A percentile compares a stretch with the other conserved stretches of the same genome.
phyloP scores from a whole-genome alignment of 2,888 invertebrate genomes.

The Cryptocephalus primarius region DNA sequence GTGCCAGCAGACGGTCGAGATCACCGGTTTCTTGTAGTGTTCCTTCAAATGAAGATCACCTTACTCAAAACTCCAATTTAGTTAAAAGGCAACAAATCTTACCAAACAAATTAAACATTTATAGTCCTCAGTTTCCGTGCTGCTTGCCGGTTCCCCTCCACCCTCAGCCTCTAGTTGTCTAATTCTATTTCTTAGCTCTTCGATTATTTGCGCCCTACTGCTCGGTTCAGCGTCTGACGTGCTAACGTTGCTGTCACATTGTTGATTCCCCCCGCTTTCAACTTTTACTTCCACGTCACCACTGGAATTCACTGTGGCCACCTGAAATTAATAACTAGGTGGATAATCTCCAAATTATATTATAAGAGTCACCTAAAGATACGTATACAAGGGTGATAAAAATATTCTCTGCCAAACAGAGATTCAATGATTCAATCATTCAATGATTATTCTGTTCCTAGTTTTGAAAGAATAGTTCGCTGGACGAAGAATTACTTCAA shows the following conservation, averaged over 20 bases:
- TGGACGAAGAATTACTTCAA: too few species aligned
- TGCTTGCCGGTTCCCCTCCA: constrained; percentile 12
- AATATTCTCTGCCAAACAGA: too few species aligned
- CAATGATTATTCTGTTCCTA: too few species aligned
- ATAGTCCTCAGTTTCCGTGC: constrained; percentile 42
- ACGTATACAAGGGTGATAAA: too few species aligned
- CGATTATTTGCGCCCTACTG: constrained; percentile 40
- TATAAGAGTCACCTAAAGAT: too few species aligned
- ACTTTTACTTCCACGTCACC: constrained; percentile 35
- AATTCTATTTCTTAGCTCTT: constrained; percentile 46
- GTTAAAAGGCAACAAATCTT: constrained; percentile 25
- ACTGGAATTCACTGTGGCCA: constrained; percentile 36
- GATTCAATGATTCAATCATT: too few species aligned
- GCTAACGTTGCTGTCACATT: constrained; percentile 39
- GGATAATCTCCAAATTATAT: too few species aligned
- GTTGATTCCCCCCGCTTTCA: constrained; percentile 25
- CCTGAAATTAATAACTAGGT: constrained; percentile 5
- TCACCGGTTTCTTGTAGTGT: constrained; percentile 51
- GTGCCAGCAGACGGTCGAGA: constrained; percentile 59
- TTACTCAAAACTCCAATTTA: constrained; percentile 7
- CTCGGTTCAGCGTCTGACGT: constrained; percentile 39
- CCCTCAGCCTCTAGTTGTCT: constrained; percentile 44
- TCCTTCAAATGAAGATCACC: constrained; percentile 39
- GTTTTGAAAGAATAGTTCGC: too few species aligned
- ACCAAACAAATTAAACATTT: constrained; percentile 70